A percentile compares a stretch with the other conserved stretches of the same genome.
Conservation (phyloP, 2,888 invertebrate species). For the Alsophila aescularia region DNA sequence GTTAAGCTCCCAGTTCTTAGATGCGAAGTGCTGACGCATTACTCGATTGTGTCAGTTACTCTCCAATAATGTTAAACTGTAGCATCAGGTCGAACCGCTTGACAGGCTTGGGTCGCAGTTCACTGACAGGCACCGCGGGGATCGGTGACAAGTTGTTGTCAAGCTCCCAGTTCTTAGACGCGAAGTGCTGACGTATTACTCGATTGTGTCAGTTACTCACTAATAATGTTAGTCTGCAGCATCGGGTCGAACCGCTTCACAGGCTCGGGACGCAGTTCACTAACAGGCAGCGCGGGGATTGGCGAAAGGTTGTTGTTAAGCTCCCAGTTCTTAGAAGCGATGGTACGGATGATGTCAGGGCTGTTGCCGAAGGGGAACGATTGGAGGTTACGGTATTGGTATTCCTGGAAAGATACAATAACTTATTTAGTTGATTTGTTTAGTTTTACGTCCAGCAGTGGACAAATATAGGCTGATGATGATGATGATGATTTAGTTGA, state of each 20-base stretch:
- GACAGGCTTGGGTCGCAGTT: constrained; percentile 68
- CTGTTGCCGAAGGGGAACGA: constrained; percentile 73
- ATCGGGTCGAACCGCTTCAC: constrained; percentile 77
- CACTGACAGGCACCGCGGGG: constrained; percentile 60
- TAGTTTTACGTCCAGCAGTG: too few species aligned
- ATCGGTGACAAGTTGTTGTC: constrained; percentile 71
- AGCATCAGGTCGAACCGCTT: constrained; percentile 79
- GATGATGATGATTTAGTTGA: too few species aligned
- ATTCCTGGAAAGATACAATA: constrained; percentile 64
- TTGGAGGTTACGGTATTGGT: constrained; percentile 70
- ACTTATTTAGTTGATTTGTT: too few species aligned
- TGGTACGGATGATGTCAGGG: constrained; percentile 70
- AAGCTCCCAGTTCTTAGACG: too few species aligned
- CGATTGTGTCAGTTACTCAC: constrained; percentile 51
- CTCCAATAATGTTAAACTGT: constrained; percentile 72
- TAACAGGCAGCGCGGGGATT: constrained; percentile 58
- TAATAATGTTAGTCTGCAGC: constrained; percentile 72
- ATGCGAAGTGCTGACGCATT: constrained; percentile 65
- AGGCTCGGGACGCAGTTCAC: constrained; percentile 69
- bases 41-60: too few species aligned
- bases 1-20: too few species aligned
- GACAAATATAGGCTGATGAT: too few species aligned
- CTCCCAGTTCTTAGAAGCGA: constrained; percentile 75
- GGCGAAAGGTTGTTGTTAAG: constrained; percentile 72
- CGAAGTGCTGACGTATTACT: constrained; percentile 55